A percentile compares a stretch with the other conserved stretches of the same genome.
phyloP scores from a whole-genome alignment of 2,797 vertebrate species.

The Acomys russatus region DNA sequence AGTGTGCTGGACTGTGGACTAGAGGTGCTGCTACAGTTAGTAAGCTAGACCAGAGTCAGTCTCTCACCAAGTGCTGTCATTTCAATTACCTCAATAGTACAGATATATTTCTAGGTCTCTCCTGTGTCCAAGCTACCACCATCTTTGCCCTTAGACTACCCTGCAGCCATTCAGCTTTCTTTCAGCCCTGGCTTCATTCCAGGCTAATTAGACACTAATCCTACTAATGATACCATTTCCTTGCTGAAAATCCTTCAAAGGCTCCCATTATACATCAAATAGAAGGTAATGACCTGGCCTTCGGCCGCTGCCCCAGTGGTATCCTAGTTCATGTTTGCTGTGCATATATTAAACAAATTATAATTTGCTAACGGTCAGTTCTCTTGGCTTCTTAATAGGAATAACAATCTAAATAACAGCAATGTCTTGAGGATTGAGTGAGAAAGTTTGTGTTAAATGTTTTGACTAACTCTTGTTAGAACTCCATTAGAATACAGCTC shows the following conservation, averaged over 20 bases:
- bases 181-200: not conserved
- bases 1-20: not conserved
- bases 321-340: not conserved
- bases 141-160: not conserved
- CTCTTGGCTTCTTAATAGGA: conserved; percentile 44
- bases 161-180: not conserved
- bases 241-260: conserved; percentile 54
- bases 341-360: not conserved
- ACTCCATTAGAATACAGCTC: conserved; percentile 14
- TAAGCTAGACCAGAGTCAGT: not conserved
- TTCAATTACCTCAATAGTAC: not conserved
- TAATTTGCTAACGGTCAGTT: conserved; percentile 25
- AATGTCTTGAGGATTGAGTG: conserved; percentile 40
- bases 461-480: conserved; percentile 48
- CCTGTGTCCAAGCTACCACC: not conserved
- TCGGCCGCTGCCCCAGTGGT: not conserved
- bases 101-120: not conserved
- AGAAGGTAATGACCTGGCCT: not conserved
- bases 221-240: not conserved
- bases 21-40: no score
- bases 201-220: not conserved
- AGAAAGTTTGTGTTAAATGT: conserved; percentile 61
- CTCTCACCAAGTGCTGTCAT: not conserved
- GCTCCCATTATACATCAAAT: conserved; percentile 16
- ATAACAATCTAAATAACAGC: conserved; percentile 39